These are phyloP conservation scores for Pentalonia nigronervosa DNA, from an alignment of 1,140 invertebrate genomes.

Conservation along the genomic window DNA sequence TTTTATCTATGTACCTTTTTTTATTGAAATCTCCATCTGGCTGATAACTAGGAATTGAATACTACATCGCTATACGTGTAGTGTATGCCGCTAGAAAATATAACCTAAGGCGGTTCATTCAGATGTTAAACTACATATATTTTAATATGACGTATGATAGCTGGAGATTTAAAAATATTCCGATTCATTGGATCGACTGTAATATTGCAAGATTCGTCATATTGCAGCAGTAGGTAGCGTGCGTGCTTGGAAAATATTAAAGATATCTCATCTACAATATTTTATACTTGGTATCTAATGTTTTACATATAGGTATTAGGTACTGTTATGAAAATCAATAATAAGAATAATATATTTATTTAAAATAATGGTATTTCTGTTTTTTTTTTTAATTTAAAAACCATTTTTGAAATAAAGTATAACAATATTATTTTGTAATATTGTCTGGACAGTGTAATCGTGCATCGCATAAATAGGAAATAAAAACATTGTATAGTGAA, in stretches of 20 bases:
- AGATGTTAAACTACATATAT: background rate
- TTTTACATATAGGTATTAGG: background rate
- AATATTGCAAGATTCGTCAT: background rate
- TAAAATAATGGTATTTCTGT: background rate
- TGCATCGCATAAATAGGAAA: background rate
- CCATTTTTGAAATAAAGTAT: background rate
- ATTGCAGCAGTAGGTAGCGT: background rate
- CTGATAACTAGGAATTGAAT: background rate
- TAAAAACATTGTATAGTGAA: background rate
- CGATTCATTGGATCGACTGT: background rate
- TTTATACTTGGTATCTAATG: background rate
- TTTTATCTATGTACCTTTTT: background rate
- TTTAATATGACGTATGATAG: background rate
- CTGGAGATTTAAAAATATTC: background rate
- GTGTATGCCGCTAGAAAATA: background rate
- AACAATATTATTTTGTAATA: background rate
- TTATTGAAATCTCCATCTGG: background rate
- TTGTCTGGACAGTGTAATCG: background rate
- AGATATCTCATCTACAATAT: background rate
- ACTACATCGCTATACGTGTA: background rate
- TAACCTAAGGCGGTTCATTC: background rate
- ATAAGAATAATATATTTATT: background rate
- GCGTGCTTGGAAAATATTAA: background rate
- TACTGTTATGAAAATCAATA: background rate
- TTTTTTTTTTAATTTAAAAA: background rate